Conservation (phyloP, 2,113 vertebrate genomes). For the Xenus cinereus region DNA sequence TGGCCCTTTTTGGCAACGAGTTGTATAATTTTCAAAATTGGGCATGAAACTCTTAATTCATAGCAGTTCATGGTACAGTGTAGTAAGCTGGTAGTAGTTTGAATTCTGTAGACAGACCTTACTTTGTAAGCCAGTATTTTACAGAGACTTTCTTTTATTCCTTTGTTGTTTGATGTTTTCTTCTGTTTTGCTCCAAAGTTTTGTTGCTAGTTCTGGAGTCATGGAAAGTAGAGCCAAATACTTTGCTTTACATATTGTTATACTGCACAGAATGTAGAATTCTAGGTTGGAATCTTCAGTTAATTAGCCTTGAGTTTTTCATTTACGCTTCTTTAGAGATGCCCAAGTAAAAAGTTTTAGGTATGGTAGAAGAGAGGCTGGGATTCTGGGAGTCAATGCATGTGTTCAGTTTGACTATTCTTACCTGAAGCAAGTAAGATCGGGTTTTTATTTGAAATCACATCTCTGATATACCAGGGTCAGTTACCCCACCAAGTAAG, state of each 20-base stretch:
- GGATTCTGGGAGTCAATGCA: neutral
- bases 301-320: neutral
- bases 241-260: neutral
- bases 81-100: neutral
- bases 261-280: neutral
- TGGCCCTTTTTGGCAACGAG: neutral
- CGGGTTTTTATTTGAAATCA: neutral
- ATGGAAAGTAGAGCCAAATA: neutral
- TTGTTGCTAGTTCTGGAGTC: neutral
- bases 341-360: neutral
- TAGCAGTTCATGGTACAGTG: neutral
- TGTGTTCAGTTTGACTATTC: neutral
- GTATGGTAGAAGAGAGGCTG: neutral
- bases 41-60: neutral
- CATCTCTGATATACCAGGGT: neutral
- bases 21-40: neutral
- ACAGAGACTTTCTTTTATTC: neutral
- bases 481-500: neutral
- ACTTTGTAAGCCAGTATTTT: neutral
- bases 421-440: neutral
- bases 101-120: neutral
- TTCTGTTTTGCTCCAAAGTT: neutral
- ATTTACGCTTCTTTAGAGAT: neutral
- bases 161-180: neutral
- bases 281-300: neutral